Evolutionary conservation across 35 echinoderm and acorn worm species (phyloP).

Genomic region (Patiria miniata): DNA sequence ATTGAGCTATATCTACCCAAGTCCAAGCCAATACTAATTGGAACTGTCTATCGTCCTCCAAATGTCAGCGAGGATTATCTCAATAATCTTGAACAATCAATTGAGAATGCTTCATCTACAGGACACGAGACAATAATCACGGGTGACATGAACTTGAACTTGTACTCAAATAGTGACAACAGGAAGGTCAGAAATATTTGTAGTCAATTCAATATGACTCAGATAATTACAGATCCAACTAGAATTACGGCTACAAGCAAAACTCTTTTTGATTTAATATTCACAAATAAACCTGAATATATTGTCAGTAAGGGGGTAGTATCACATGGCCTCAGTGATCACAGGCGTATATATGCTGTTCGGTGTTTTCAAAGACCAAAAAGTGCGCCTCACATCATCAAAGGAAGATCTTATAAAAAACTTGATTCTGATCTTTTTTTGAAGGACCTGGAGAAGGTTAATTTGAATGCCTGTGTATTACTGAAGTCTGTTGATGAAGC

Average conservation of each 20-base stretch:
- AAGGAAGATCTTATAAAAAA: not conserved
- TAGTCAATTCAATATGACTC: not conserved
- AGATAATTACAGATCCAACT: not conserved
- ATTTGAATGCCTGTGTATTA: not conserved
- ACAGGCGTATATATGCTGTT: not conserved
- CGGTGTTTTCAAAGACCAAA: not conserved
- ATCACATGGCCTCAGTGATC: not conserved
- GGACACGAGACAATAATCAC: no score
- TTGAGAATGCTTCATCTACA: no score
- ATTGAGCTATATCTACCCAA: not conserved
- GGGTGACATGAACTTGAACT: no score
- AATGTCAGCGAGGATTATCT: not conserved
- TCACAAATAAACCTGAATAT: not conserved
- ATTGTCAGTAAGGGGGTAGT: no score
- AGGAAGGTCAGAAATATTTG: not conserved
- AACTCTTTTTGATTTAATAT: not conserved
- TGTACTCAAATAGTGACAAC: no score
- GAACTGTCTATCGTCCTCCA: not conserved
- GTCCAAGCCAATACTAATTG: not conserved
- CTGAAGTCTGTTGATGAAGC: not conserved
- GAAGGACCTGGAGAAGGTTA: not conserved
- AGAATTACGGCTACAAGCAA: not conserved
- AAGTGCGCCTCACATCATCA: not conserved
- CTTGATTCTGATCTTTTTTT: not conserved
- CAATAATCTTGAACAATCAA: no score